Conservation (phyloP, 2,888 invertebrate species). For the Cancer borealis region DNA sequence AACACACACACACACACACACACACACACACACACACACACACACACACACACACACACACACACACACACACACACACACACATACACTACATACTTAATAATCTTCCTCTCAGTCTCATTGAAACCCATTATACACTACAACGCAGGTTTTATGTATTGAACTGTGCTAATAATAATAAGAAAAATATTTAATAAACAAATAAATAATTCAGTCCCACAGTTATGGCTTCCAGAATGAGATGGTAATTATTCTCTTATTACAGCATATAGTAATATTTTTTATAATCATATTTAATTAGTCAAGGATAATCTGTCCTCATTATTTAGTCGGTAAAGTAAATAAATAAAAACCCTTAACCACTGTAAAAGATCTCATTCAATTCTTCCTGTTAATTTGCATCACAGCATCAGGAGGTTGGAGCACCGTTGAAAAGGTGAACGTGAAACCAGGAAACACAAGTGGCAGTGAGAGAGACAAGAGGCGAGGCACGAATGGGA, state of each 20-base stretch:
- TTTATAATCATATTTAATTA: too few species aligned
- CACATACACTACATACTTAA: not conserved
- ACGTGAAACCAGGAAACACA: too few species aligned
- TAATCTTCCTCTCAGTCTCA: not conserved
- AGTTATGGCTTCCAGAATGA: too few species aligned
- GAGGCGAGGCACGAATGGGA: too few species aligned
- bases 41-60: slow-evolving; percentile 42
- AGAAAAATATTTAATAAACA: not conserved
- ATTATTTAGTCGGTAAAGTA: not conserved
- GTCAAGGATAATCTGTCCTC: too few species aligned
- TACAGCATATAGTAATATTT: too few species aligned
- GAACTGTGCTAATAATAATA: not conserved
- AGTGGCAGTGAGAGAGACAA: too few species aligned
- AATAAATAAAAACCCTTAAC: not conserved
- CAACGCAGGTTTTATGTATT: not conserved
- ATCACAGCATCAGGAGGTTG: not conserved
- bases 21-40: not conserved
- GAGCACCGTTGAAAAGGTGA: not conserved
- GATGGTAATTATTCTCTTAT: too few species aligned
- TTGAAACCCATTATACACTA: not conserved
- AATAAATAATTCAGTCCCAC: too few species aligned
- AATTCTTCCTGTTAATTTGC: not conserved
- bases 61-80: slow-evolving; percentile 51
- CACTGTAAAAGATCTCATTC: not conserved
- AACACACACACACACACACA: not conserved